A percentile compares a stretch with the other conserved stretches of the same genome.
phyloP scores from a whole-genome alignment of 2,797 vertebrate genomes.

The Geotrypetes seraphini region DNA sequence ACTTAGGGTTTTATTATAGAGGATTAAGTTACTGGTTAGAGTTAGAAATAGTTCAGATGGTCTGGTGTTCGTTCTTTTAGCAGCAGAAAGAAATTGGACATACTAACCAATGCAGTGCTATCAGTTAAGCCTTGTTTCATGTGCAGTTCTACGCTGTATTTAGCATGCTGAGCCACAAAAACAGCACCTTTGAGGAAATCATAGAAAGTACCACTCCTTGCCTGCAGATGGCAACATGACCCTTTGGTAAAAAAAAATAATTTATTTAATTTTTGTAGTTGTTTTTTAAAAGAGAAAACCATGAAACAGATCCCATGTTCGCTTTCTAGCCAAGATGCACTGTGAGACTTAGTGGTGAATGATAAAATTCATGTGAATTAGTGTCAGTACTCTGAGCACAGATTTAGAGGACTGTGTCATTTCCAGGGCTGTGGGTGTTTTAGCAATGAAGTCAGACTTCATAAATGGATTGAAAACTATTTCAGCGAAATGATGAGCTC shows the following conservation, averaged over 20 bases:
- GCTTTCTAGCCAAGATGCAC: constrained; percentile 33
- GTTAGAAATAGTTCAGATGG: too few species aligned
- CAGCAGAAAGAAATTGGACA: too few species aligned
- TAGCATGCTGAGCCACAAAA: too few species aligned
- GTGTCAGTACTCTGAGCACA: constrained; percentile 24
- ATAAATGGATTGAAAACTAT: neutral
- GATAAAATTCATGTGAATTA: constrained; percentile 34
- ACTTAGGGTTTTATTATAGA: too few species aligned
- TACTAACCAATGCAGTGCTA: too few species aligned
- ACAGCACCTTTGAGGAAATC: too few species aligned
- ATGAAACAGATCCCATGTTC: constrained; percentile 38
- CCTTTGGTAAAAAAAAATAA: constrained; percentile 19
- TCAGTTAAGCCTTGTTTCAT: too few species aligned
- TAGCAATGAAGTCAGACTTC: neutral
- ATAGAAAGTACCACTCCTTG: neutral
- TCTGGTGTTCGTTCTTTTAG: too few species aligned
- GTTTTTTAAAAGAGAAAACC: constrained; percentile 28
- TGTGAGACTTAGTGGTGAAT: constrained; percentile 29
- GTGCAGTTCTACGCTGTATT: too few species aligned
- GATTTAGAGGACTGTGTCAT: constrained; percentile 8
- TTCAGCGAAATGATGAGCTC: too few species aligned
- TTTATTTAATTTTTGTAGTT: constrained; percentile 15
- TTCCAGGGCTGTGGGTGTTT: neutral
- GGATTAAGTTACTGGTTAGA: too few species aligned
- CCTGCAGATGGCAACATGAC: constrained; percentile 31